Evolutionary conservation across 2,888 invertebrate species (phyloP).

Genomic region (Eristalis intricaria): DNA sequence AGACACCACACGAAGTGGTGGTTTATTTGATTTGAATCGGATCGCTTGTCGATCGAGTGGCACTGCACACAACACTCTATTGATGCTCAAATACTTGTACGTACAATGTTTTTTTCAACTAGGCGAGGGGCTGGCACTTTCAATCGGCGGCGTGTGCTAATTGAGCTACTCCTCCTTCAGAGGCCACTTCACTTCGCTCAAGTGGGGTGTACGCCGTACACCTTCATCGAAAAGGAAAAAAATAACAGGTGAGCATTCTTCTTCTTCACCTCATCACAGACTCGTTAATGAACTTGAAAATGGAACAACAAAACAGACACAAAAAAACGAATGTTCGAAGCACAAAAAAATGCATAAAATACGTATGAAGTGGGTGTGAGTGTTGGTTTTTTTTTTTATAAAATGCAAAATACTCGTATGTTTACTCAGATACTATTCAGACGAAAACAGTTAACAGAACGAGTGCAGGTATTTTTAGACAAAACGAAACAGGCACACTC

Average conservation of each 20-base stretch:
- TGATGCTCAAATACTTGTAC: neutral
- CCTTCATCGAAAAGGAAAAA: slow-evolving; percentile 8
- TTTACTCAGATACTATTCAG: neutral
- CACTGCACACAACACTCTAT: slow-evolving; percentile 9
- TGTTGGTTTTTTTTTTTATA: neutral
- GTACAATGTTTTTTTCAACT: neutral
- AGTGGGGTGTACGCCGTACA: slow-evolving; percentile 21
- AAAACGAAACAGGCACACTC: neutral
- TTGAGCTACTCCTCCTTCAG: slow-evolving; percentile 32
- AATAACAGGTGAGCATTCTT: slow-evolving; percentile 20
- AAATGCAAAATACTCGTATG: neutral
- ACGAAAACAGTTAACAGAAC: neutral
- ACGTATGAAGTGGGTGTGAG: neutral
- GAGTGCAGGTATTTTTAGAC: neutral
- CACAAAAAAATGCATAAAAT: slow-evolving; percentile 35
- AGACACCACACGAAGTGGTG: neutral
- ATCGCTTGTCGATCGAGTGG: neutral
- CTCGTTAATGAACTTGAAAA: slow-evolving; percentile 67
- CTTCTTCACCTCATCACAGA: slow-evolving; percentile 39
- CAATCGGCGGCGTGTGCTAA: slow-evolving; percentile 22
- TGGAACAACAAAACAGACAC: slow-evolving; percentile 4
- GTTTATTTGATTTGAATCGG: neutral
- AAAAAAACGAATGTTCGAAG: slow-evolving; percentile 17
- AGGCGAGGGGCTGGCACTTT: neutral
- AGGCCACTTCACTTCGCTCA: slow-evolving; percentile 22